Conservation (phyloP, 2,888 invertebrate genomes). For the Tenthredo mesomela region DNA sequence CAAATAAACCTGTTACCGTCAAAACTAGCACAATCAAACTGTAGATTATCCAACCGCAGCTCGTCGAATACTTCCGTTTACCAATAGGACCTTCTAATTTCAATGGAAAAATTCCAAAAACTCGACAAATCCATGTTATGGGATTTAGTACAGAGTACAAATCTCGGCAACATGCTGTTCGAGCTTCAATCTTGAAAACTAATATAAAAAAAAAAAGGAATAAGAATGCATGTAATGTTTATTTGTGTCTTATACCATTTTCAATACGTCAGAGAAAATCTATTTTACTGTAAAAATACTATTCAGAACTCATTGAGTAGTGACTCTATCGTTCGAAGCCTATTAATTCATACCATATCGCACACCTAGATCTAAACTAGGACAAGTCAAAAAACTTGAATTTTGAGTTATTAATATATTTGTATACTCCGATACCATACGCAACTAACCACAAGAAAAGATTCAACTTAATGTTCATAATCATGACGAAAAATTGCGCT, state of each 20-base stretch:
- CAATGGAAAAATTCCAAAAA: constrained; percentile 36
- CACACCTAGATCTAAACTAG: too few species aligned
- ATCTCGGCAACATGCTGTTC: neutral
- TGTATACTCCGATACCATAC: too few species aligned
- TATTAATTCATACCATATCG: too few species aligned
- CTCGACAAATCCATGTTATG: neutral
- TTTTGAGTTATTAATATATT: too few species aligned
- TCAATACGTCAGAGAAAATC: neutral
- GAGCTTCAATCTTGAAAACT: neutral
- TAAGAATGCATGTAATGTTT: neutral
- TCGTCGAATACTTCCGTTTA: neutral
- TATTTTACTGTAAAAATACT: neutral
- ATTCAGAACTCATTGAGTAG: too few species aligned
- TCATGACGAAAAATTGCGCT: too few species aligned
- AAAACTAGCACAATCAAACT: neutral
- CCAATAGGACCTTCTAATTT: constrained; percentile 7
- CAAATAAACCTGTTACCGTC: neutral
- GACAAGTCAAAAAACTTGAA: too few species aligned
- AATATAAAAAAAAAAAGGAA: neutral
- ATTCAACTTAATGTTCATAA: too few species aligned
- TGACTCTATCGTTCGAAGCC: too few species aligned
- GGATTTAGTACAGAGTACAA: constrained; percentile 10
- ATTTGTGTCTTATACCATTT: neutral
- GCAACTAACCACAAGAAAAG: too few species aligned
- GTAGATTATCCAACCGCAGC: neutral